These are phyloP conservation scores for Heterotilapia buettikoferi DNA, from an alignment of 2,113 vertebrate species.

Conservation along the genomic window DNA sequence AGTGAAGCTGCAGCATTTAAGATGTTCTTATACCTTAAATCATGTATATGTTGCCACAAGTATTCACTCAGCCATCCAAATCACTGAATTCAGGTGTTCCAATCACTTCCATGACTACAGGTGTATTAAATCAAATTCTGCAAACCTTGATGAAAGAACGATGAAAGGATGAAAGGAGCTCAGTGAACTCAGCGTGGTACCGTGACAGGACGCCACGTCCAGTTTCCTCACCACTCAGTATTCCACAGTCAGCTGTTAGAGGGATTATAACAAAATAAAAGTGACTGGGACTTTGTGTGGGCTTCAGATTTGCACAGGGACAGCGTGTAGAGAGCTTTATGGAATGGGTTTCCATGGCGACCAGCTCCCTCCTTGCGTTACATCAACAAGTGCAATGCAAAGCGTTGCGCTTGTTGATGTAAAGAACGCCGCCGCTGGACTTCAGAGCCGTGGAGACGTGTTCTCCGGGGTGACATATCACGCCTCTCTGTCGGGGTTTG, in stretches of 20 bases:
- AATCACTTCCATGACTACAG: not conserved
- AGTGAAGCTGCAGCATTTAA: not conserved
- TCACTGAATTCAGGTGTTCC: not conserved
- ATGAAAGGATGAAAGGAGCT: too few relatives aligned
- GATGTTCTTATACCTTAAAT: accelerated
- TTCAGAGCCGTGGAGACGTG: not conserved
- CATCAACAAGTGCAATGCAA: not conserved
- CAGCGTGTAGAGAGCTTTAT: not conserved
- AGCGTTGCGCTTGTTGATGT: not conserved
- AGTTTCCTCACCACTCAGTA: not conserved
- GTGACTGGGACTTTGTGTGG: not conserved
- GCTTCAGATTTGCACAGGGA: not conserved
- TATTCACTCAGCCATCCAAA: not conserved
- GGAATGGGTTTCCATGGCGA: not conserved
- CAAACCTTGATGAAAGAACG: not conserved
- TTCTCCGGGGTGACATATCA: not conserved
- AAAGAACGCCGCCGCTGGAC: not conserved
- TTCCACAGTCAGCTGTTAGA: not conserved
- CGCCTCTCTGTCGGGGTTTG: not conserved
- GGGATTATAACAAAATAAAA: not conserved
- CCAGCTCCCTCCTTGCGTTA: not conserved
- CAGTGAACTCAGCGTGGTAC: not conserved
- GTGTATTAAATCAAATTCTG: not conserved
- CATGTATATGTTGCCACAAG: not conserved
- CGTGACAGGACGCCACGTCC: not conserved